Conservation (phyloP, 2,888 invertebrate species). For the Disparrhopalites patrizii region DNA sequence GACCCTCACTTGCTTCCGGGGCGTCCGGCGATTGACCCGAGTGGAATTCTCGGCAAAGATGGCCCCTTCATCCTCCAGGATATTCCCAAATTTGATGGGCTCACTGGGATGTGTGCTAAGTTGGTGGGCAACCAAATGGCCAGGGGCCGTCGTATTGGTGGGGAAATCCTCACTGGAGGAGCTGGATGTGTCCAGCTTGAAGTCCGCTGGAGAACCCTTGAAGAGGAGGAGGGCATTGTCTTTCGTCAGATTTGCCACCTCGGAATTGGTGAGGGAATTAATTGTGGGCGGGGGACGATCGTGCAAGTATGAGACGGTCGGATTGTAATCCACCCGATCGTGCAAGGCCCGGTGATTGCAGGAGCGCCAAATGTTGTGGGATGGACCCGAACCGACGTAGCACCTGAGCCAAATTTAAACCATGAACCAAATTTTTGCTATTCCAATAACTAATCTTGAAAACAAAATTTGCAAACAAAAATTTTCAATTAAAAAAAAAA, state of each 20-base stretch:
- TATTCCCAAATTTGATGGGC: slow-evolving; percentile 20
- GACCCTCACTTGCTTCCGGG: slow-evolving; percentile 17
- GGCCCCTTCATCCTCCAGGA: slow-evolving; percentile 13
- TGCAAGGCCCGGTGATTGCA: slow-evolving; percentile 80
- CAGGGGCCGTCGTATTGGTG: slow-evolving; percentile 20
- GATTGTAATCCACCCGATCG: slow-evolving; percentile 55
- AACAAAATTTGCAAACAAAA: not conserved
- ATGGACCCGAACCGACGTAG: slow-evolving; percentile 67
- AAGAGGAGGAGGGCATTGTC: slow-evolving; percentile 41
- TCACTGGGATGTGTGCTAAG: slow-evolving; percentile 16
- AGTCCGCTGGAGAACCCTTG: slow-evolving; percentile 29
- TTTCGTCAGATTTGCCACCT: slow-evolving; percentile 40
- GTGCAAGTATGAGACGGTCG: slow-evolving; percentile 80
- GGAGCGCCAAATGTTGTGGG: slow-evolving; percentile 76
- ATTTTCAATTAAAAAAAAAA: no score
- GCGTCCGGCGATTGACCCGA: slow-evolving; percentile 7
- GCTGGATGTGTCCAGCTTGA: slow-evolving; percentile 18
- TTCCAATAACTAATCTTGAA: no score
- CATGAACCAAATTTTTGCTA: not conserved
- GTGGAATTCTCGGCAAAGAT: slow-evolving; percentile 5
- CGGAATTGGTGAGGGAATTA: slow-evolving; percentile 52
- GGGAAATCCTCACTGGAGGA: slow-evolving; percentile 19
- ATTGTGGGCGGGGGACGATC: slow-evolving; percentile 73
- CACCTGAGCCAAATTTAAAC: slow-evolving; percentile 60
- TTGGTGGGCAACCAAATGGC: not conserved